Percentiles rank a stretch among this genome's conserved stretches.
phyloP scores from a whole-genome alignment of 2,888 invertebrate genomes.

The Synanthedon myopaeformis region DNA sequence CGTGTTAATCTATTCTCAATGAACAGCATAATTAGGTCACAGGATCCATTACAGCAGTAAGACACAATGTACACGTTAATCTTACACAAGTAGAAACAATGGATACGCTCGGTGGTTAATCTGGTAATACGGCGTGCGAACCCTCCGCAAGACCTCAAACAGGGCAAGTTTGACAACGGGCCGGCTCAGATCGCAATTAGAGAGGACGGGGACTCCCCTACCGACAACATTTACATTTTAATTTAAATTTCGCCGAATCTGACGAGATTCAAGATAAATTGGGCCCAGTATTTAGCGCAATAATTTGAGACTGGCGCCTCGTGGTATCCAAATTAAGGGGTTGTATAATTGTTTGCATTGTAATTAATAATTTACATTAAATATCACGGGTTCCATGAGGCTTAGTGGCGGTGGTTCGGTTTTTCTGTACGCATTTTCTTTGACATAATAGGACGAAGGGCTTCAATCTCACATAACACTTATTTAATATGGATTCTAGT shows the following conservation, averaged over 20 bases:
- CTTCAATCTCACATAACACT: no score
- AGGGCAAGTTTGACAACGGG: conserved; percentile 42
- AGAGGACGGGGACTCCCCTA: conserved; percentile 32
- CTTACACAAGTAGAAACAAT: background rate
- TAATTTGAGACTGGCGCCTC: conserved; percentile 50
- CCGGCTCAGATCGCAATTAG: conserved; percentile 55
- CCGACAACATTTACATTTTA: conserved; percentile 67
- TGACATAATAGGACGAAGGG: no score
- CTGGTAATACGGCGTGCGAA: conserved; percentile 14
- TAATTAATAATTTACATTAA: conserved; percentile 57
- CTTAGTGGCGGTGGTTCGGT: no score
- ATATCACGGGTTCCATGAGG: conserved; percentile 16
- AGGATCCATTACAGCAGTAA: background rate
- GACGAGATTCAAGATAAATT: conserved; percentile 66
- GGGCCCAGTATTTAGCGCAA: conserved; percentile 58
- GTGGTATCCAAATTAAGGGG: conserved; percentile 49
- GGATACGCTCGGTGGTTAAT: conserved; percentile 14
- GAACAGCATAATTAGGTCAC: conserved; percentile 4
- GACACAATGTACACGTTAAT: no score
- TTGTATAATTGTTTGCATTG: conserved; percentile 54
- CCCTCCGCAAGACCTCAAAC: conserved; percentile 24
- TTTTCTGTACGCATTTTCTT: no score
- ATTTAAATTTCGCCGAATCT: conserved; percentile 64
- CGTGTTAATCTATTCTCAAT: background rate
- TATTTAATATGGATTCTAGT: no score